These are phyloP conservation scores for Apotomis capreana DNA, from an alignment of 2,888 invertebrate genomes.

Conservation along the genomic window DNA sequence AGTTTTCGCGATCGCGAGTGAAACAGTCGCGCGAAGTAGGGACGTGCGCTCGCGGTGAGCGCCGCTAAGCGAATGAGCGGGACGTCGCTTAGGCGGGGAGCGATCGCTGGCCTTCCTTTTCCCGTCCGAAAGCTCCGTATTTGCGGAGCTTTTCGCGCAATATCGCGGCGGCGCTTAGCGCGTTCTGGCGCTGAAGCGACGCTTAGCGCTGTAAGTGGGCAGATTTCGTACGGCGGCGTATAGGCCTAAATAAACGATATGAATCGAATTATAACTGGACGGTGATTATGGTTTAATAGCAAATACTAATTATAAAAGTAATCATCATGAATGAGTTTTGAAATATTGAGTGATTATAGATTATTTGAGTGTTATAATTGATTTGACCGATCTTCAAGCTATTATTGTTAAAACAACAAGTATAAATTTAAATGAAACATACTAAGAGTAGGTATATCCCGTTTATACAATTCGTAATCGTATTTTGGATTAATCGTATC, in stretches of 20 bases:
- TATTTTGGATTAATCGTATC: too few relatives aligned
- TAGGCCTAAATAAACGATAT: constrained; percentile 77
- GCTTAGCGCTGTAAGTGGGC: constrained; percentile 80
- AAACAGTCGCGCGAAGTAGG: constrained; percentile 40
- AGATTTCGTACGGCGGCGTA: constrained; percentile 75
- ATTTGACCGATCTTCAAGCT: neutral
- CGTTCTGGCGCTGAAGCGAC: constrained; percentile 57
- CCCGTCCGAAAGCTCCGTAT: constrained; percentile 68
- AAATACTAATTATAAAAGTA: neutral
- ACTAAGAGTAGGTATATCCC: too few relatives aligned
- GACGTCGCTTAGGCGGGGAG: constrained; percentile 66
- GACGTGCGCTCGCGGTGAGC: constrained; percentile 64
- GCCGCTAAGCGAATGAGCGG: constrained; percentile 71
- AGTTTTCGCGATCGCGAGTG: constrained; percentile 77
- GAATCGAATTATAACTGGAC: constrained; percentile 58
- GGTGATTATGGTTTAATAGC: constrained; percentile 20
- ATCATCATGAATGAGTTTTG: neutral
- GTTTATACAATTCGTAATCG: too few relatives aligned
- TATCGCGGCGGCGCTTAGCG: constrained; percentile 55
- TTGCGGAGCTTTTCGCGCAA: constrained; percentile 73
- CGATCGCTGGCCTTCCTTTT: constrained; percentile 70
- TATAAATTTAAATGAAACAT: too few relatives aligned
- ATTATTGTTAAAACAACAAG: too few relatives aligned
- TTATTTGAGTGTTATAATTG: too few relatives aligned
- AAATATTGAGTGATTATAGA: too few relatives aligned